A percentile compares a stretch with the other conserved stretches of the same genome.
phyloP scores from a whole-genome alignment of 2,113 vertebrate genomes.

The Lycocorax pyrrhopterus region DNA sequence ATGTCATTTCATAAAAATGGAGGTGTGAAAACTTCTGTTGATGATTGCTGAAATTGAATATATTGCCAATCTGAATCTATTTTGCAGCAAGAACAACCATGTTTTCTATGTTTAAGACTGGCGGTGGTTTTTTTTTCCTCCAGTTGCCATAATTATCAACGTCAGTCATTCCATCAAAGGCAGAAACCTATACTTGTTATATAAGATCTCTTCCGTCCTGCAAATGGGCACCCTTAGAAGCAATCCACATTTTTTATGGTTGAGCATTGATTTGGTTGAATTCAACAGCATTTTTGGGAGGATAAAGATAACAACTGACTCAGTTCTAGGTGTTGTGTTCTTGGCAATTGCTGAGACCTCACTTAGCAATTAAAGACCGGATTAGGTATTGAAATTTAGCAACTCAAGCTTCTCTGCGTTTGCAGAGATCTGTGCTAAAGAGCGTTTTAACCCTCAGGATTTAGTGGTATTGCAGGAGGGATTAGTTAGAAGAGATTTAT shows the following conservation, averaged over 20 bases:
- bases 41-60: not conserved
- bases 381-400: not conserved
- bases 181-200: not conserved
- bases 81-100: not conserved
- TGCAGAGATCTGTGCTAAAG: not conserved
- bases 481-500: not conserved
- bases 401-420: not conserved
- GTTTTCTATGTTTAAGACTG: not conserved
- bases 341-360: not conserved
- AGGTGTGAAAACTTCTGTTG: constrained; percentile 11
- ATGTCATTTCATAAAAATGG: constrained; percentile 8
- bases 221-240: not conserved
- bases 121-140: not conserved
- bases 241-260: not conserved
- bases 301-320: not conserved
- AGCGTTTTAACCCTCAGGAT: not conserved
- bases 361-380: not conserved
- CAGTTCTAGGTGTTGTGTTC: not conserved
- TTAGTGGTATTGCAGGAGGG: not conserved
- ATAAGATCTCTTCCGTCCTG: not conserved
- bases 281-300: not conserved
- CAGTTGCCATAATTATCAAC: not conserved
- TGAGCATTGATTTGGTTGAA: not conserved
- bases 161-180: not conserved
- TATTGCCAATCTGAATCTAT: not conserved